A percentile compares a stretch with the other conserved stretches of the same genome.
Evolutionary conservation across 1,140 invertebrate species (phyloP).

Genomic region (Thaumetopoea pityocampa): DNA sequence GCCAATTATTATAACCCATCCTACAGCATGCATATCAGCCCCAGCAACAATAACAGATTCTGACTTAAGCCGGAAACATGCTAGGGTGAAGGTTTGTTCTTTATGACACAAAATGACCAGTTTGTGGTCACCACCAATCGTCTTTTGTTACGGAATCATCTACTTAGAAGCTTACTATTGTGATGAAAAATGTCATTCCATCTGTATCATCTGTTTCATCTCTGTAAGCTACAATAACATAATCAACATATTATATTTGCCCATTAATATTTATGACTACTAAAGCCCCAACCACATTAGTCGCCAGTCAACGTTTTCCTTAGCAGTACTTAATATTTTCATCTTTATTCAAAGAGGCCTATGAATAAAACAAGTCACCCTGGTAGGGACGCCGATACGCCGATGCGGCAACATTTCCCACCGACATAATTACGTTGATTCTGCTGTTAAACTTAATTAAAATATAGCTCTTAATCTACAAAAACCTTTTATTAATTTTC

Average conservation of each 20-base stretch:
- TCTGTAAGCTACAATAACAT: conserved; percentile 10
- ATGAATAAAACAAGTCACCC: conserved; percentile 66
- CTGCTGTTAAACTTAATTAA: conserved; percentile 51
- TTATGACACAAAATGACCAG: too few species aligned
- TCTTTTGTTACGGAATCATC: too few species aligned
- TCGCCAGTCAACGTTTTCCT: conserved; percentile 37
- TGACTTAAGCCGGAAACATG: too few species aligned
- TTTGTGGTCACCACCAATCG: too few species aligned
- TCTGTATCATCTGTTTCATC: not conserved
- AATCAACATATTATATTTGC: conserved; percentile 40
- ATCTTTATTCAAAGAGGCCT: conserved; percentile 68
- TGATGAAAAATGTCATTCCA: too few species aligned
- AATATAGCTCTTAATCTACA: conserved; percentile 23
- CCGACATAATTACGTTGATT: conserved; percentile 49
- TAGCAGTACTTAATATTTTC: conserved; percentile 62
- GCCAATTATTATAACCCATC: too few species aligned
- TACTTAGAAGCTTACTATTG: too few species aligned
- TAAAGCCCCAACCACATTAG: conserved; percentile 51
- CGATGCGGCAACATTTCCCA: conserved; percentile 43
- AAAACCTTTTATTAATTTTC: not conserved
- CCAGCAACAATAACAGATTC: too few species aligned
- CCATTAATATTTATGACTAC: conserved; percentile 64
- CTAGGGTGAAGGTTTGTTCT: too few species aligned
- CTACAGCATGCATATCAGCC: too few species aligned
- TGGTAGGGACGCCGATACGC: conserved; percentile 36